These are phyloP conservation scores for Carassius auratus DNA, from an alignment of 2,113 vertebrate species.

Conservation along the genomic window DNA sequence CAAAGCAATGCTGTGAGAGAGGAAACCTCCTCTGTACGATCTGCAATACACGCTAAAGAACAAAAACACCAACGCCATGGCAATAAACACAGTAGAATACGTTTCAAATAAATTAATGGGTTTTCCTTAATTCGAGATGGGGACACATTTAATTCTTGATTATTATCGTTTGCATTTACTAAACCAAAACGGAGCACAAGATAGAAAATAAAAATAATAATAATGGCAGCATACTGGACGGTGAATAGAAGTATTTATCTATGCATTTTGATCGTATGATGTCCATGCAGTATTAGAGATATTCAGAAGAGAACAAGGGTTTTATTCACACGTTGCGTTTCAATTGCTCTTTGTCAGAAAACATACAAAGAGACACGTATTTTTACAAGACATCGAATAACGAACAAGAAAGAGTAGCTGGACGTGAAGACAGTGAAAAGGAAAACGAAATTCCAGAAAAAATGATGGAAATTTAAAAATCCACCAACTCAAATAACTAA, in stretches of 20 bases:
- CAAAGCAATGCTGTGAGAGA: background rate
- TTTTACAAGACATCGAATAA: conserved; percentile 9
- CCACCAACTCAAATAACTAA: background rate
- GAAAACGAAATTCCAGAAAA: background rate
- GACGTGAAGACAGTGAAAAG: background rate
- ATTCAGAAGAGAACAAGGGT: conserved; percentile 4
- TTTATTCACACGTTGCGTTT: conserved; percentile 15
- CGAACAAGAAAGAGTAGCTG: background rate
- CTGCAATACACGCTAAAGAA: background rate
- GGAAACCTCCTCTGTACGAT: background rate
- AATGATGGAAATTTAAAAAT: background rate
- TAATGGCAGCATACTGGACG: conserved; percentile 17
- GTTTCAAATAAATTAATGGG: background rate
- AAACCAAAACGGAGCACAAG: background rate
- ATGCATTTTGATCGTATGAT: conserved; percentile 81
- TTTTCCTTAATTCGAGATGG: background rate
- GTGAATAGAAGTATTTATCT: conserved; percentile 70
- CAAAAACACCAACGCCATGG: background rate
- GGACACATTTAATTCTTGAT: background rate
- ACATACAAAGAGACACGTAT: conserved; percentile 2
- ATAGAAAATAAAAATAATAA: background rate
- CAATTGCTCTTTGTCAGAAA: conserved; percentile 4
- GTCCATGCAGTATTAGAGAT: conserved; percentile 63
- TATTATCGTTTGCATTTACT: background rate
- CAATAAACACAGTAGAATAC: background rate